A percentile compares a stretch with the other conserved stretches of the same genome.
These are phyloP conservation scores for Pseudonaja textilis DNA, from an alignment of 2,113 vertebrate species.

Conservation along the genomic window DNA sequence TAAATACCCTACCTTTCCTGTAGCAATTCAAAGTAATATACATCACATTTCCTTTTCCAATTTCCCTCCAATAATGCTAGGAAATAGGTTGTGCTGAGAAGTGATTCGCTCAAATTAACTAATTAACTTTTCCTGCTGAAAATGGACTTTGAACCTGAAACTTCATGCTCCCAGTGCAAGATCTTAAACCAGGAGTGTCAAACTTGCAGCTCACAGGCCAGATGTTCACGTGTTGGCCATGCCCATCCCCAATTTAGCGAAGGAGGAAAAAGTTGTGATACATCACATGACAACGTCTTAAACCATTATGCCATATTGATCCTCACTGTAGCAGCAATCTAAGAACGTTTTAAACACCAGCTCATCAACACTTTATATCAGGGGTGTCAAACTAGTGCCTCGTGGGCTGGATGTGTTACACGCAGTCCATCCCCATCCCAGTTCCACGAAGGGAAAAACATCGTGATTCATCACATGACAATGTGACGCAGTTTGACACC, in stretches of 20 bases:
- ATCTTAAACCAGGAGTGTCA: neutral
- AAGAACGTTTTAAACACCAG: conserved; percentile 19
- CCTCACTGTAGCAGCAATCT: neutral
- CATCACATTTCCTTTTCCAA: neutral
- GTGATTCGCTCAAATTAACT: neutral
- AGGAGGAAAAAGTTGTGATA: too few relatives aligned
- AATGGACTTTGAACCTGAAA: neutral
- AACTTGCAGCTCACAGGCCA: too few relatives aligned
- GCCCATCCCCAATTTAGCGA: too few relatives aligned
- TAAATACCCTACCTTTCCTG: neutral
- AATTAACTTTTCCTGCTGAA: neutral
- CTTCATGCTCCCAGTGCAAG: neutral
- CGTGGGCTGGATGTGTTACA: too few relatives aligned
- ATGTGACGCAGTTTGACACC: too few relatives aligned
- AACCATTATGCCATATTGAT: neutral
- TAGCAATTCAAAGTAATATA: neutral
- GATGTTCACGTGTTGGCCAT: too few relatives aligned
- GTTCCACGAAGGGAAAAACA: too few relatives aligned
- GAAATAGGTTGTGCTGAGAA: neutral
- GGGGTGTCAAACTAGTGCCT: too few relatives aligned
- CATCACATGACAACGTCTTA: neutral
- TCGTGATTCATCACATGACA: too few relatives aligned
- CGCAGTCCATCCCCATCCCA: too few relatives aligned
- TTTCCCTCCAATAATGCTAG: neutral
- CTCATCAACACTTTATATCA: conserved; percentile 18